A percentile compares a stretch with the other conserved stretches of the same genome.
These are phyloP conservation scores for Dufourea novaeangliae DNA, from an alignment of 1,140 invertebrate genomes.

Conservation along the genomic window DNA sequence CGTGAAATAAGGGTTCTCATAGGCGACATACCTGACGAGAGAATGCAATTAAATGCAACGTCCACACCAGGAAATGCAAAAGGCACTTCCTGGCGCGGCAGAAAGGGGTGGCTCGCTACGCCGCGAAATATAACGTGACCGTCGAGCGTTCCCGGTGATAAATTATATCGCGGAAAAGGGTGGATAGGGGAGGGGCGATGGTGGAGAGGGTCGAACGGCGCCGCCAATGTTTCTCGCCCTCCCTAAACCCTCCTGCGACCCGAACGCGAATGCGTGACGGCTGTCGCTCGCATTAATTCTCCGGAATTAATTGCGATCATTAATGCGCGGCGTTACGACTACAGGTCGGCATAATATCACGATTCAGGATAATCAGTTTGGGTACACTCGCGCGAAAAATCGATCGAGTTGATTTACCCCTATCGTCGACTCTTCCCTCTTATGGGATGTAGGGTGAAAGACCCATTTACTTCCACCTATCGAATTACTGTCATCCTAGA, in stretches of 20 bases:
- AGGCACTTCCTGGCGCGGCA: slow-evolving; percentile 45
- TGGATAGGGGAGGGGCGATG: not conserved
- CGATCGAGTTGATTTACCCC: not conserved
- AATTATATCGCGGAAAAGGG: slow-evolving; percentile 62
- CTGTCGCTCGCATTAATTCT: slow-evolving; percentile 63
- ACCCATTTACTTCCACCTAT: no score
- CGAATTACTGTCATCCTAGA: no score
- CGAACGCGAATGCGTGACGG: slow-evolving; percentile 55
- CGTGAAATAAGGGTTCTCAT: slow-evolving; percentile 45
- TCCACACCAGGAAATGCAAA: slow-evolving; percentile 62
- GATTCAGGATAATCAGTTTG: slow-evolving; percentile 24
- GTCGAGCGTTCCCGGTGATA: slow-evolving; percentile 49
- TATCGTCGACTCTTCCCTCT: no score
- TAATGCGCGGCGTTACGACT: slow-evolving; percentile 54
- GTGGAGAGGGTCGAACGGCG: not conserved
- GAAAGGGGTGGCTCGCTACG: slow-evolving; percentile 17
- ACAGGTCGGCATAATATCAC: not conserved
- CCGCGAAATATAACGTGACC: slow-evolving; percentile 59
- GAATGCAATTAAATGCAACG: slow-evolving; percentile 69
- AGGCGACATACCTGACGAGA: slow-evolving; percentile 37
- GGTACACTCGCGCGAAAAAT: not conserved
- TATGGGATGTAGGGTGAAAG: no score
- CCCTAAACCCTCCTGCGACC: not conserved
- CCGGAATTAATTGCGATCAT: slow-evolving; percentile 68
- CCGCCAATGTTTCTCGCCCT: slow-evolving; percentile 1